Conservation (phyloP, 2,797 vertebrate species). For the Ceryle rudis region DNA sequence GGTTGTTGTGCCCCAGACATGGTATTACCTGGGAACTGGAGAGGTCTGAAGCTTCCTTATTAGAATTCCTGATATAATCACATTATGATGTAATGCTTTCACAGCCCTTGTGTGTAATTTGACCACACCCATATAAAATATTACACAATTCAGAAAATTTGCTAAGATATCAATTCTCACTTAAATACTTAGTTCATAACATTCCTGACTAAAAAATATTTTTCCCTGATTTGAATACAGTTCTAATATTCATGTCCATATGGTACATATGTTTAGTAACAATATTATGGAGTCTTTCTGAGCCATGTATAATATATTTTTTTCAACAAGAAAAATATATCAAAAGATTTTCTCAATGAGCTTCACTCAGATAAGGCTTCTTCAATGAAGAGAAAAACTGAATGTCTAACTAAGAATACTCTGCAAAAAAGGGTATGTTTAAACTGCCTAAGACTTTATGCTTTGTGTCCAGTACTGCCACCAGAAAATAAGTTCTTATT, state of each 20-base stretch:
- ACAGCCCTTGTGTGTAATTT: not conserved
- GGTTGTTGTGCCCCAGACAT: too few species aligned
- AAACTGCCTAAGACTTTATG: not conserved
- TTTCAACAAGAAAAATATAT: not conserved
- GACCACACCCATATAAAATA: not conserved
- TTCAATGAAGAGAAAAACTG: not conserved
- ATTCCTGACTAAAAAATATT: not conserved
- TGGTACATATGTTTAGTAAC: not conserved
- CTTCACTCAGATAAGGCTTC: not conserved
- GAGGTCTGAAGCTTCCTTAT: not conserved
- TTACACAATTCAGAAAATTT: not conserved
- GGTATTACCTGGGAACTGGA: not conserved
- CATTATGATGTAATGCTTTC: not conserved
- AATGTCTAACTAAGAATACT: not conserved
- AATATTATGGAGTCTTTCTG: not conserved
- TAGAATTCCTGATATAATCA: not conserved
- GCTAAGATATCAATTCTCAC: not conserved
- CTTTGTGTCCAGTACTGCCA: not conserved
- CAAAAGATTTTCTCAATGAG: not conserved
- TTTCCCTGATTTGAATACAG: not conserved
- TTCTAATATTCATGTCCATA: not conserved
- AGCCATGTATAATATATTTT: not conserved
- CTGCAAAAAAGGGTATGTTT: fast-evolving
- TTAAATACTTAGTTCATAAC: not conserved
- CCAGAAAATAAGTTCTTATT: not conserved